phyloP scores from a whole-genome alignment of 2,888 invertebrate genomes.

The Helleia helle region DNA sequence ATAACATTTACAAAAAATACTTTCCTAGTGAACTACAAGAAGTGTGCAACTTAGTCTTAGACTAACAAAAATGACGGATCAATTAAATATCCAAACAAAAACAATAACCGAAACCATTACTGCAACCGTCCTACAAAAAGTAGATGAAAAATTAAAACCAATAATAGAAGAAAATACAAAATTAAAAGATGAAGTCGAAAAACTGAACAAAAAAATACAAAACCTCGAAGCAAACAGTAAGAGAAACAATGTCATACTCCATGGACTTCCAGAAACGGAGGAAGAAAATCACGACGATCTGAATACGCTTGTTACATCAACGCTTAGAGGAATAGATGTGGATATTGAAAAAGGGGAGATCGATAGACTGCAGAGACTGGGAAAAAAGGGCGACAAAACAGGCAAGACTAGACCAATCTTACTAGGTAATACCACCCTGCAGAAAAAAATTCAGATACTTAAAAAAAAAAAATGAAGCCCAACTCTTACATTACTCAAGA shows the following conservation, averaged over 20 bases:
- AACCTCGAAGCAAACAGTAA: slow-evolving; percentile 6
- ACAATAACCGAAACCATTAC: slow-evolving; percentile 17
- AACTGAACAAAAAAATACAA: slow-evolving; percentile 7
- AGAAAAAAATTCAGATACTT: slow-evolving; percentile 4
- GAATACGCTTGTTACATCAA: neutral
- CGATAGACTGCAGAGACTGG: neutral
- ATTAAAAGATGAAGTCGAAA: slow-evolving; percentile 8
- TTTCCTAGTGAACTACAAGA: too few species aligned
- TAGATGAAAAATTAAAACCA: slow-evolving; percentile 17
- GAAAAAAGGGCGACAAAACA: too few species aligned
- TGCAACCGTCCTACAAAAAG: slow-evolving; percentile 12
- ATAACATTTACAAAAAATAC: too few species aligned
- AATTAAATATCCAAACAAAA: slow-evolving; percentile 17
- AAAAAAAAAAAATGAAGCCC: slow-evolving; percentile 8
- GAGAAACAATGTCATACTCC: slow-evolving; percentile 10
- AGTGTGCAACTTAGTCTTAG: too few species aligned
- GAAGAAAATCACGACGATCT: slow-evolving; percentile 1
- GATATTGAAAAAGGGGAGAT: neutral
- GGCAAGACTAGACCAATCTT: neutral
- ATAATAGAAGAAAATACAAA: slow-evolving; percentile 14
- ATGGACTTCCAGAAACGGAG: slow-evolving; percentile 6
- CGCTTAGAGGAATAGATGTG: neutral
- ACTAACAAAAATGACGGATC: slow-evolving; percentile 19
- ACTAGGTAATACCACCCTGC: slow-evolving; percentile 5
- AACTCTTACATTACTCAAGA: slow-evolving; percentile 6